Evolutionary conservation across 2,113 vertebrate genomes (phyloP).

Genomic region (Nestor notabilis): DNA sequence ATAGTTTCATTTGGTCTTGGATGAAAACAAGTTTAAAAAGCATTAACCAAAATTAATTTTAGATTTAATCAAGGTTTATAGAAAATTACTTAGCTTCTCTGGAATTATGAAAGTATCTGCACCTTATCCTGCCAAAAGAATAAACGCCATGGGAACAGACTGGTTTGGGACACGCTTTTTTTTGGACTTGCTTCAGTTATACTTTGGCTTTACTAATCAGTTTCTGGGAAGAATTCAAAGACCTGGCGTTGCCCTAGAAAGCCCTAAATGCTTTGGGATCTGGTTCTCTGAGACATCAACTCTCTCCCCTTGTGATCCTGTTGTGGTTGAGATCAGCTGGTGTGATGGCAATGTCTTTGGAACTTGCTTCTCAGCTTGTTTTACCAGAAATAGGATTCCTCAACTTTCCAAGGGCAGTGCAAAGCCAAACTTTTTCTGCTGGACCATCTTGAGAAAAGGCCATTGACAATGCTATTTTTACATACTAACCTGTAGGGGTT

Average conservation of each 20-base stretch:
- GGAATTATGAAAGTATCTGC: neutral
- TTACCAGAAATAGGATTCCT: neutral
- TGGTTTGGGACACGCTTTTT: neutral
- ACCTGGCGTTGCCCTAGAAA: neutral
- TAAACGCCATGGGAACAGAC: neutral
- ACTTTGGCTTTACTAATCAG: neutral
- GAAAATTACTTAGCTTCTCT: neutral
- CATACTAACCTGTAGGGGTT: neutral
- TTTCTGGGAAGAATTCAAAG: constrained; percentile 24
- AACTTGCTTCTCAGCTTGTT: neutral
- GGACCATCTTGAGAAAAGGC: neutral
- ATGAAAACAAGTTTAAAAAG: constrained; percentile 1
- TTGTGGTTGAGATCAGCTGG: neutral
- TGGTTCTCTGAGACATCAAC: neutral
- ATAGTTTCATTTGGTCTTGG: neutral
- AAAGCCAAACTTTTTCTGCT: neutral
- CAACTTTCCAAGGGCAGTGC: neutral
- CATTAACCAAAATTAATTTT: neutral
- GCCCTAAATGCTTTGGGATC: neutral
- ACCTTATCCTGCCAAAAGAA: constrained; percentile 6
- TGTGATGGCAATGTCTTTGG: neutral
- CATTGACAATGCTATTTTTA: neutral
- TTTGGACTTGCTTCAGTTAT: neutral
- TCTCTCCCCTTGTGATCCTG: neutral
- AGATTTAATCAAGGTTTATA: neutral